These are phyloP conservation scores for Drosophila grimshawi DNA, from an alignment of 1,140 invertebrate species.

Conservation along the genomic window DNA sequence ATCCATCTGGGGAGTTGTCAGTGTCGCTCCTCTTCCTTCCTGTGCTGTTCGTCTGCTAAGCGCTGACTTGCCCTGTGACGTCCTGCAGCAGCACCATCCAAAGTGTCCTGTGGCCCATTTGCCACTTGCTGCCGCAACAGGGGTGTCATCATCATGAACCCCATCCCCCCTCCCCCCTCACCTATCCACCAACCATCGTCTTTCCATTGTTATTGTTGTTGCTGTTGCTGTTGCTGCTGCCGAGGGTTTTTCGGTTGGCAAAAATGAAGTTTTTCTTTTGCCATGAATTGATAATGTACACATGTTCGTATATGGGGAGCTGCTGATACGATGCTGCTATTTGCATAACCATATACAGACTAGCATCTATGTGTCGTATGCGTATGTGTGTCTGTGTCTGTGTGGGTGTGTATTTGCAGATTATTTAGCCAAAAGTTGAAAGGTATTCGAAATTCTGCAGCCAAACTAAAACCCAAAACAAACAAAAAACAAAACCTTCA, in stretches of 20 bases:
- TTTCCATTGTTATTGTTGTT: slow-evolving; percentile 42
- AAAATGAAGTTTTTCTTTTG: slow-evolving; percentile 83
- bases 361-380: slow-evolving; percentile 38
- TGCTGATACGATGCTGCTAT: slow-evolving; percentile 65
- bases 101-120: slow-evolving; percentile 74
- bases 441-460: slow-evolving; percentile 65
- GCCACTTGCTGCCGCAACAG: slow-evolving; percentile 70
- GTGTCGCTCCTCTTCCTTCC: slow-evolving; percentile 40
- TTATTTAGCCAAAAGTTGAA: slow-evolving; percentile 81
- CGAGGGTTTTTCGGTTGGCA: slow-evolving; percentile 50
- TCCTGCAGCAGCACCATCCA: slow-evolving; percentile 36
- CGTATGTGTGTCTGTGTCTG: slow-evolving; percentile 26
- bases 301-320: slow-evolving; percentile 69
- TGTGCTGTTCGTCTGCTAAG: slow-evolving; percentile 34
- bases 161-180: background rate
- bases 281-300: slow-evolving; percentile 83
- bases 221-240: slow-evolving; percentile 24
- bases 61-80: slow-evolving; percentile 15
- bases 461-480: slow-evolving; percentile 61
- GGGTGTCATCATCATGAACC: slow-evolving; percentile 68
- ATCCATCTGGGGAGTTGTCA: slow-evolving; percentile 77
- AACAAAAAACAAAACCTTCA: slow-evolving; percentile 56
- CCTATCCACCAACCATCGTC: background rate
- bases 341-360: slow-evolving; percentile 67
- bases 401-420: slow-evolving; percentile 67